These are phyloP conservation scores for Bombylius major DNA, from an alignment of 2,888 invertebrate genomes.

Conservation along the genomic window DNA sequence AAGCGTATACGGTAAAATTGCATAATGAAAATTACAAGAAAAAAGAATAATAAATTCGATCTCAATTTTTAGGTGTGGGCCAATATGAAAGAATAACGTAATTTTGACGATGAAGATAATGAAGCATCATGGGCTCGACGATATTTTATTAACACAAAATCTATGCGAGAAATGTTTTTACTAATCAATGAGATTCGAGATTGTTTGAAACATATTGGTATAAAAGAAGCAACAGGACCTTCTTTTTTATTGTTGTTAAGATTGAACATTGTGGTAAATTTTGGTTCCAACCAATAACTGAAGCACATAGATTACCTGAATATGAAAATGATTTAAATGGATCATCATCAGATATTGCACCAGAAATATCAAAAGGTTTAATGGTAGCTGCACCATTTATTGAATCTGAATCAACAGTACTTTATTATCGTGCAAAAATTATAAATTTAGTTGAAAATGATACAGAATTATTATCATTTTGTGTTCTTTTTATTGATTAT, in stretches of 20 bases:
- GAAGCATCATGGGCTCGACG: conserved; percentile 55
- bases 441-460: conserved; percentile 25
- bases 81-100: too few species aligned
- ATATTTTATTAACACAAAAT: conserved; percentile 57
- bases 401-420: conserved; percentile 23
- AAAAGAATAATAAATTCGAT: too few species aligned
- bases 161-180: conserved; percentile 58
- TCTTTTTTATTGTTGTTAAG: conserved; percentile 21
- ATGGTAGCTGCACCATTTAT: conserved; percentile 47
- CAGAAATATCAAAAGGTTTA: conserved; percentile 37
- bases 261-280: conserved; percentile 30
- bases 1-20: too few species aligned
- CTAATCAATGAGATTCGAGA: conserved; percentile 55
- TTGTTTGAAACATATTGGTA: conserved; percentile 48
- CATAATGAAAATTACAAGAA: too few species aligned
- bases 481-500: conserved; percentile 58
- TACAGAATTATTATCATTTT: conserved; percentile 20
- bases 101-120: conserved; percentile 38
- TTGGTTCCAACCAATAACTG: conserved; percentile 28
- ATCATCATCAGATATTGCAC: conserved; percentile 21
- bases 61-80: too few species aligned
- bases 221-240: conserved; percentile 41
- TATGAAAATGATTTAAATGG: conserved; percentile 36
- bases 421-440: conserved; percentile 47
- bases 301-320: conserved; percentile 24